A percentile compares a stretch with the other conserved stretches of the same genome.
phyloP scores from a whole-genome alignment of 1,140 invertebrate species.

The Drosophila mauritiana region DNA sequence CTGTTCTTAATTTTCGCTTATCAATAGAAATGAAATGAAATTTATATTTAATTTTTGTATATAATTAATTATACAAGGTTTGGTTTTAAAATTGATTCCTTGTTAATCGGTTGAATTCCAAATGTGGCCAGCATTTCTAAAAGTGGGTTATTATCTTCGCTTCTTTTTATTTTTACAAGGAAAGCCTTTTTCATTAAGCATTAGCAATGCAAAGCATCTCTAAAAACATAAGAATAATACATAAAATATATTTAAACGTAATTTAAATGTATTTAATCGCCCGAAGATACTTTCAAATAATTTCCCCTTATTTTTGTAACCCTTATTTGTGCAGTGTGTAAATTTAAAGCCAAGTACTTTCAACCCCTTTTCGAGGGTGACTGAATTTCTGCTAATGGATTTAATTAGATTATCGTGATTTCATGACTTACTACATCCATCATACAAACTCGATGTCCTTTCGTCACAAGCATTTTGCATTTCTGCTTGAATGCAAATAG shows the following conservation, averaged over 20 bases:
- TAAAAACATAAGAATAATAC: background rate
- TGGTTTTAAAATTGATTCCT: too few species aligned
- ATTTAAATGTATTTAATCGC: too few species aligned
- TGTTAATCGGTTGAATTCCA: too few species aligned
- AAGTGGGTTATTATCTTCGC: background rate
- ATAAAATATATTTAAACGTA: too few species aligned
- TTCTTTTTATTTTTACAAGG: background rate
- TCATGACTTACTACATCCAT: slow-evolving; percentile 10
- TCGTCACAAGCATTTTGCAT: background rate
- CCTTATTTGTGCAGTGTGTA: slow-evolving; percentile 3
- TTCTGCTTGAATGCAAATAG: slow-evolving; percentile 10
- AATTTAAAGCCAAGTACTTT: background rate
- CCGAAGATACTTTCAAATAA: slow-evolving; percentile 4
- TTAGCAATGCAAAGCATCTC: background rate
- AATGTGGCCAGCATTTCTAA: too few species aligned
- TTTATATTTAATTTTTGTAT: too few species aligned
- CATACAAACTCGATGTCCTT: background rate
- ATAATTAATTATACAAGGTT: too few species aligned
- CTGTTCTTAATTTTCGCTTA: background rate
- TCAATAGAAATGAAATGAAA: background rate
- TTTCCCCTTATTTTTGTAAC: slow-evolving; percentile 34
- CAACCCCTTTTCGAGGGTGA: slow-evolving; percentile 17
- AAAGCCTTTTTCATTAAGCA: background rate
- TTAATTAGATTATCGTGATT: slow-evolving; percentile 12
- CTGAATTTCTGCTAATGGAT: background rate